Evolutionary conservation across 2,113 vertebrate genomes (phyloP).

Genomic region (Herpetotheres cachinnans): DNA sequence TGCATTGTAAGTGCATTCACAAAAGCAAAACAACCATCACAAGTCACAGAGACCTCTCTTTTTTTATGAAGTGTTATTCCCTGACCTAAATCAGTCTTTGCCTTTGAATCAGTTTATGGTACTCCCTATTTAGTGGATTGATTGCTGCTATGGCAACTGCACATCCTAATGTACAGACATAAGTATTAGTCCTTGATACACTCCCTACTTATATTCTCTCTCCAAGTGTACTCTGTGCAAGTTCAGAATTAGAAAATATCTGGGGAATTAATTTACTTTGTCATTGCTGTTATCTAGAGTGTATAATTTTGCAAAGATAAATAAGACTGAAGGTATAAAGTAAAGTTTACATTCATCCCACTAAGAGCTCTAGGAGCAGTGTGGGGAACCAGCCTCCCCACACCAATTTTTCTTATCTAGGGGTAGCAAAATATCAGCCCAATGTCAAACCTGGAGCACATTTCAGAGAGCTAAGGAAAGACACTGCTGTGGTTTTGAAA

Average conservation of each 20-base stretch:
- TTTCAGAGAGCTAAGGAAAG: constrained; percentile 1
- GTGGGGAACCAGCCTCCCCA: neutral
- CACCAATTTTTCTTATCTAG: constrained; percentile 30
- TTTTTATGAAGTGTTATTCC: constrained; percentile 55
- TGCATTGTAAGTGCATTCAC: constrained; percentile 18
- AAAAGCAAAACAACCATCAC: constrained; percentile 45
- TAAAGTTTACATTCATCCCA: neutral
- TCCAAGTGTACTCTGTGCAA: constrained; percentile 22
- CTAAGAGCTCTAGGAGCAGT: neutral
- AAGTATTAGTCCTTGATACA: constrained; percentile 60
- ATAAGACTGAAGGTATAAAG: constrained; percentile 25
- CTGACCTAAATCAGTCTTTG: constrained; percentile 75
- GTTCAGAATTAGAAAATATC: constrained; percentile 68
- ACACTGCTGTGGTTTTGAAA: neutral
- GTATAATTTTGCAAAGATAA: constrained; percentile 44
- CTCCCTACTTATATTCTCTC: constrained; percentile 39
- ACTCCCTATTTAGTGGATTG: constrained; percentile 70
- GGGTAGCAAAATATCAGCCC: neutral
- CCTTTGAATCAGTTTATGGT: constrained; percentile 76
- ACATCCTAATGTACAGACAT: constrained; percentile 55
- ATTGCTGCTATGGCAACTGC: constrained; percentile 76
- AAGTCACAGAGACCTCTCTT: constrained; percentile 60
- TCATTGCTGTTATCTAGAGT: constrained; percentile 18
- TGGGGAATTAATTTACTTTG: constrained; percentile 63
- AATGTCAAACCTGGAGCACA: neutral